Base-by-base conservation (phyloP, 2,797 vertebrate species). In the Hephaestus fuliginosus region DNA sequence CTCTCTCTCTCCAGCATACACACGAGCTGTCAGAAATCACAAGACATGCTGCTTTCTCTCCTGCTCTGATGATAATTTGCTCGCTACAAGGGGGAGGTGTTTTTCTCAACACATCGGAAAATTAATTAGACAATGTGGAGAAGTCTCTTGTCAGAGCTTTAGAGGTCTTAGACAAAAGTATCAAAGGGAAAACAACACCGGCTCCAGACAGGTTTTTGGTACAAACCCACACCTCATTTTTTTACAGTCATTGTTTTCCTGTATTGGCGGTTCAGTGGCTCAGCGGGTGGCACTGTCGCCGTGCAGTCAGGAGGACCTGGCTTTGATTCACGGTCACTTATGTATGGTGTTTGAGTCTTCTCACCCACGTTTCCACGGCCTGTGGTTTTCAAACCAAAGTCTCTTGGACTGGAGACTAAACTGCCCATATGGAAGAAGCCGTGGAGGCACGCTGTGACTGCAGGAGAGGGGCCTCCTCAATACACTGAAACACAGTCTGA, bases 121-220 rank as follows among this genome's bases (percentile, higher is more conserved):
- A 89, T 82, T 63, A 84, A 92, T 90, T 76, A 89, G 33, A 82
- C 52, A 63, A 79, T 22, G 48, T 56, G 25, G 64, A 36, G 44
- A 76, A 60, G 57, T 81, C 44, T 70, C 55, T 36, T 86, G 53
- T 30, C 20, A 67, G 64, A 46, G 63, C 17, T 63, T 81, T 65
- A 62, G 76, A 66, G 76, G 52, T 83, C 72, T 80, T 64, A 68
- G 75, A 67, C 68, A 61, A 68, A 80, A 62, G 20, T 67, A 70
- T 81, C 60, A 85, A 77, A 83, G 44, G 6, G 20, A 74, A 80
- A 86, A 78, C 48, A 64, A 51, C 0, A 43, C 3, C 0, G 13
- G 44, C 17, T 68, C 11, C 1, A 48, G 67, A 44, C 71, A 69
- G 48, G 61, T 75, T 25, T 81, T 10, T 48, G 48, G 70, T 43